Evolutionary conservation across 2,888 invertebrate species (phyloP).

Genomic region (Zhuqinia jingwanae): DNA sequence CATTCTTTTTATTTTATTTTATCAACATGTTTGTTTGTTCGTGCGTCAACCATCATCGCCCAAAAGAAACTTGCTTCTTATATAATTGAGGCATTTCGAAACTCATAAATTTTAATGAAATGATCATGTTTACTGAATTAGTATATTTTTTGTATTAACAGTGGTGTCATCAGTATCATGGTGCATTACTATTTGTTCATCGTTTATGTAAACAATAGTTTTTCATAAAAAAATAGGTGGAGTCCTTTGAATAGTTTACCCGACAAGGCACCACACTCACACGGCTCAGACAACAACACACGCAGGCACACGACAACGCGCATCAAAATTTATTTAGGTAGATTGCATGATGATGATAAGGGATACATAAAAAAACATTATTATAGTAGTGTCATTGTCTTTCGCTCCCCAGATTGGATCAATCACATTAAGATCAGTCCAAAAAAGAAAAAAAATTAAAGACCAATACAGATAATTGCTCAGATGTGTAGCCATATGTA

Average conservation of each 20-base stretch:
- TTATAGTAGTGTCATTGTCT: too few species aligned
- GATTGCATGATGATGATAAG: background rate
- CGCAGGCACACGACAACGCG: background rate
- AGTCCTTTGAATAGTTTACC: background rate
- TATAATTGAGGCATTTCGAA: constrained; percentile 6
- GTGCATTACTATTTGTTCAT: background rate
- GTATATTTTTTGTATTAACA: background rate
- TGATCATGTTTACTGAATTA: background rate
- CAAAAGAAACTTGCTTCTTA: background rate
- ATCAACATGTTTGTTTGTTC: background rate
- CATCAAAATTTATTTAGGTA: background rate
- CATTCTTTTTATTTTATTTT: too few species aligned
- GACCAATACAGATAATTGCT: background rate
- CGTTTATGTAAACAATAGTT: background rate
- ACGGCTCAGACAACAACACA: background rate
- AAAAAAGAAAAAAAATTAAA: background rate
- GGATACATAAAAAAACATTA: background rate
- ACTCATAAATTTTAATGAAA: constrained; percentile 5
- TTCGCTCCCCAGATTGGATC: background rate
- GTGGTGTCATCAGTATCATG: background rate
- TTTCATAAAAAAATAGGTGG: background rate
- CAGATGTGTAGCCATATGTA: background rate
- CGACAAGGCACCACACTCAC: background rate
- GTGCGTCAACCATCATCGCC: background rate
- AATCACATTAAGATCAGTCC: background rate